Base-by-base conservation (phyloP, 2,113 vertebrate genomes). In the Cololabis saira region DNA sequence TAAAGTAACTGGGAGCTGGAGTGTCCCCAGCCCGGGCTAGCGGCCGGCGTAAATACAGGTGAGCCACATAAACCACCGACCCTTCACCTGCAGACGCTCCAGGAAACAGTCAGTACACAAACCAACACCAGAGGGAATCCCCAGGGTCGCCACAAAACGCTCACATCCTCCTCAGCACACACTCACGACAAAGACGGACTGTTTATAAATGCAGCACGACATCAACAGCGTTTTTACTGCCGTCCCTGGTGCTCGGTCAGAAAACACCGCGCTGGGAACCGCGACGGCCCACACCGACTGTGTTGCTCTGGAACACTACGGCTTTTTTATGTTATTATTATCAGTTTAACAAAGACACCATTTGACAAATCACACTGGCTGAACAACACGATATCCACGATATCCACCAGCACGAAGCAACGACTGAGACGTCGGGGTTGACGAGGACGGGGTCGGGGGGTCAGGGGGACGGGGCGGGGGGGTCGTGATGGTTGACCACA, bases 371-470 rank as follows among this genome's bases (percentile, higher is more conserved):
- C 81, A 87, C 80, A 76, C 67, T 48, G 50, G 78, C 78, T 78
- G 68, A 80, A 91, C 75, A 40, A 86, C 89, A 93, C 83, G 8
- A 86, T 79, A 79, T 85, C 82, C 89, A 93, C 83, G 8, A 86
- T 79, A 79, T 85, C 82, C 86, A 92, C 85, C 86, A 83, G 80
- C 89, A 93, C 90, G 30, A 87, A 80, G 91, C 82, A 24, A 89
- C 81, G 71, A 92, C 83, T 73, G 71, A 74, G 58, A 84, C 59
- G 7, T 54, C 17, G 5, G 56, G 63, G n/a, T 63, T 47, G 56
- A 51, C 22, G 59, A 37, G 76, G 61, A 84, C 53, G 64, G 14
- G 44, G 44, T 15, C 9, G 16, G 15, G n/a, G n/a, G 9, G 15
- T n/a, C 5, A 10, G 10, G 62, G 71, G 58, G 67, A 56, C 37